A percentile compares a stretch with the other conserved stretches of the same genome.
Conservation (phyloP, 2,888 invertebrate genomes). For the Penaeus monodon region DNA sequence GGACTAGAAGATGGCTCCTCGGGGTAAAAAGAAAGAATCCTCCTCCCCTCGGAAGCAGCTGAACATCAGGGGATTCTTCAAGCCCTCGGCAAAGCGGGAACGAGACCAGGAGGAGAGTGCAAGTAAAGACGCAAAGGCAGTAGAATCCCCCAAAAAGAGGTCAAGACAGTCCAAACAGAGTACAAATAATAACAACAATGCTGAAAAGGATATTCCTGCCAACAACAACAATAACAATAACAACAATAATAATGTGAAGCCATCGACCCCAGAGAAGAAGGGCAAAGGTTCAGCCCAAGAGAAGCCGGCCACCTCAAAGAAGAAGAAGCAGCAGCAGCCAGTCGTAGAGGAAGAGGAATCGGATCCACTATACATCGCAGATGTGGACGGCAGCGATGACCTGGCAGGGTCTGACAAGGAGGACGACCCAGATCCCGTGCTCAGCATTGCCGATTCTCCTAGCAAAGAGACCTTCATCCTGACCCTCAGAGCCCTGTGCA, state of each 20-base stretch:
- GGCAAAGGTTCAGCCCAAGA: neutral
- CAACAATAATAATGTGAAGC: constrained; percentile 7
- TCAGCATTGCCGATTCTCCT: neutral
- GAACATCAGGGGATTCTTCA: constrained; percentile 18
- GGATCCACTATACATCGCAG: no score
- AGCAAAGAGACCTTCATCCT: constrained; percentile 14
- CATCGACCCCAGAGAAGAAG: neutral
- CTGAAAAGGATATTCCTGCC: no score
- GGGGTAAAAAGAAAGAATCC: constrained; percentile 31
- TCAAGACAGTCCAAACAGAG: neutral
- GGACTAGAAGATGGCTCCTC: constrained; percentile 12
- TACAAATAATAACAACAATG: constrained; percentile 22
- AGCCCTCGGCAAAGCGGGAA: neutral
- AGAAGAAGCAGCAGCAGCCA: neutral
- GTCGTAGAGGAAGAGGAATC: neutral
- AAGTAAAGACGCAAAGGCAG: neutral
- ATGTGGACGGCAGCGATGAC: neutral
- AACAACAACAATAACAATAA: constrained; percentile 43
- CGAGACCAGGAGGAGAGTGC: neutral
- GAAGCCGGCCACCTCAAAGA: neutral
- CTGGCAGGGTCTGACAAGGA: neutral
- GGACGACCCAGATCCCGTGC: neutral
- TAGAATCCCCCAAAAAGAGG: constrained; percentile 29
- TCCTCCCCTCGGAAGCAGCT: constrained; percentile 7
- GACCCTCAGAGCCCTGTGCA: neutral